Evolutionary conservation across 2,797 vertebrate species (phyloP), one percentile per base, ranked within the genome.

Genomic region (Pipistrellus pipistrellus): DNA sequence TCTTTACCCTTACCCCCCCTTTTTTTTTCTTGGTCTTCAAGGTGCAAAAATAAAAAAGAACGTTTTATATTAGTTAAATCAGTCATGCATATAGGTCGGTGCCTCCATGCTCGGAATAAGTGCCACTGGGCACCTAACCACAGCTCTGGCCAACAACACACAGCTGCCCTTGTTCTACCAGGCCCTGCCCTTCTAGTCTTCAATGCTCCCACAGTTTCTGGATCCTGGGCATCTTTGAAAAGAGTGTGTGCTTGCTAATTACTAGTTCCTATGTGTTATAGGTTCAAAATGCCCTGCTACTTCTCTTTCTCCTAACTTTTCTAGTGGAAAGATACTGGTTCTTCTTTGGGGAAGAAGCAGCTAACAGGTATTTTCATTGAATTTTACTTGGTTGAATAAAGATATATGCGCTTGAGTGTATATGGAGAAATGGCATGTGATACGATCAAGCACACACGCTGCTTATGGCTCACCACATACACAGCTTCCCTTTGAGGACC

Each of bases 41-140:
- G 93, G 96, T 96, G 76, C 44, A 94, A 97, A 96, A 96, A 83
- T 94, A 96, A 97, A 81, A 96, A 96, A 96, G 66, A 94, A 83
- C 62, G 80, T 95, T 91, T 96, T 97, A 96, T 96, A 92, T 95
- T 95, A 89, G 93, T 93, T 95, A 92, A 97, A 96, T 95, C 85
- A 94, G 82, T 95, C 94, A 93, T 95, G 90, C 93, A 92, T 95
- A 96, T 96, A 97, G 93, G 96, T 95, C 86, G 93, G 88, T 87
- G 55, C 77, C 59, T 94, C 85, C 25, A 48, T 96, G 76, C 91
- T 71, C 35, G 27, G 92, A 94, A 77, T 88, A 91, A 95, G 51
- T 91, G 93, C 78, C 93, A 90, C 82, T 84, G 93, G 96, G 96
- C 81, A 76, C 78, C 88, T 88, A 90, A 94, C 94, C 96, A 86